A percentile compares a stretch with the other conserved stretches of the same genome.
phyloP scores from a whole-genome alignment of 2,797 vertebrate species.

The Siniperca undulata region DNA sequence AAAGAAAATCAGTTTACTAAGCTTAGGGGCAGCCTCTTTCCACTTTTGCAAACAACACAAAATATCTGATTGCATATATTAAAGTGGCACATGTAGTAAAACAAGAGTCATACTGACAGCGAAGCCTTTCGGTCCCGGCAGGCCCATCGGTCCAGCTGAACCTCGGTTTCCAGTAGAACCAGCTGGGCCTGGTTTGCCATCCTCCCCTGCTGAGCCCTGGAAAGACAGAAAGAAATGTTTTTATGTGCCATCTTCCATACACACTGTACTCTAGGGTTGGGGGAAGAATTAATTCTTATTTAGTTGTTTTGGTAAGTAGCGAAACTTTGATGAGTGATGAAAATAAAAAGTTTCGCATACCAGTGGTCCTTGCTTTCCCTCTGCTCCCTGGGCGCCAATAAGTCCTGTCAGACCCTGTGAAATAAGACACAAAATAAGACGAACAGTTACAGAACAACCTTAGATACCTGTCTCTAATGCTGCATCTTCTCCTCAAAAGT shows the following conservation, averaged over 20 bases:
- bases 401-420: conserved; percentile 94
- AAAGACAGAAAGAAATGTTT: conserved; percentile 4
- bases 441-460: background rate
- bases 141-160: conserved; percentile 91
- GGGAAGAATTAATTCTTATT: background rate
- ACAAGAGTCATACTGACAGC: conserved; percentile 85
- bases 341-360: conserved; percentile 74
- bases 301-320: background rate
- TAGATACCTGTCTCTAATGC: background rate
- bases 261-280: background rate
- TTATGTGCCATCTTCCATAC: background rate
- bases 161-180: conserved; percentile 92
- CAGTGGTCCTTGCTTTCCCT: conserved; percentile 95
- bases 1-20: background rate
- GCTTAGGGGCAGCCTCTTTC: background rate
- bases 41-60: background rate
- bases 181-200: conserved; percentile 92
- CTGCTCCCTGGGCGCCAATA: conserved; percentile 92
- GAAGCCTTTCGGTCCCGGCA: conserved; percentile 95
- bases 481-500: background rate
- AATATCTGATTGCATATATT: background rate
- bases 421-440: conserved; percentile 40
- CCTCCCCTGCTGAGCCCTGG: conserved; percentile 94
- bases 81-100: background rate
- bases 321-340: background rate